These are phyloP conservation scores for Adelges cooleyi DNA, from an alignment of 1,140 invertebrate genomes.

Conservation along the genomic window DNA sequence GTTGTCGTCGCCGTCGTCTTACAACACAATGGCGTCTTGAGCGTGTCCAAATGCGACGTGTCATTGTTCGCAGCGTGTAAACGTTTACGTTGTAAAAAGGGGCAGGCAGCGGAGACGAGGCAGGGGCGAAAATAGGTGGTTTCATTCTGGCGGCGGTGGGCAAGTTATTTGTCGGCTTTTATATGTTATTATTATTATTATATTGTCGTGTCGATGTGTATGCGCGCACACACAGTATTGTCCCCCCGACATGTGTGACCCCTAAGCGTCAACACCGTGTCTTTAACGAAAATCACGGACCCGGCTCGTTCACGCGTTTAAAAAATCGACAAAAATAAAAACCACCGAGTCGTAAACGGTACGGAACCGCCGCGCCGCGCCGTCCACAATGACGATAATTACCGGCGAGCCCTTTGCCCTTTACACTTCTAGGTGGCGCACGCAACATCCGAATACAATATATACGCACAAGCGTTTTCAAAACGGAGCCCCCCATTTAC, in stretches of 20 bases:
- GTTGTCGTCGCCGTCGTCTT: background rate
- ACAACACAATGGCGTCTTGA: slow-evolving; percentile 13
- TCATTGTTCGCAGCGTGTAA: background rate
- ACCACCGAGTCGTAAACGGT: background rate
- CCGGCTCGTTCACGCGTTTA: background rate
- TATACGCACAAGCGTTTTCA: too few relatives aligned
- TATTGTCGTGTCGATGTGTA: background rate
- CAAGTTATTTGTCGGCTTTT: background rate
- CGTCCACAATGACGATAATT: background rate
- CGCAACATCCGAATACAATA: too few relatives aligned
- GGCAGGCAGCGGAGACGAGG: background rate
- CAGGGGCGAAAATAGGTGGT: background rate
- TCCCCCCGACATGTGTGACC: background rate
- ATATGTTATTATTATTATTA: too few relatives aligned
- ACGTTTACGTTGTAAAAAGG: too few relatives aligned
- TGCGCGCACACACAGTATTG: background rate
- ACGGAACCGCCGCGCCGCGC: background rate
- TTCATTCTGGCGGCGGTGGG: background rate
- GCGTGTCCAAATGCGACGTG: slow-evolving; percentile 8
- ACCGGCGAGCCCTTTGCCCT: too few relatives aligned
- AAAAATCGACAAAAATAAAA: background rate
- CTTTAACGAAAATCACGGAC: slow-evolving; percentile 1
- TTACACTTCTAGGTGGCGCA: too few relatives aligned
- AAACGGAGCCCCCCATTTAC: too few relatives aligned
- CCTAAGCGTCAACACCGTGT: background rate